Conservation (phyloP, 2,888 invertebrate species). For the Acleris cristana region DNA sequence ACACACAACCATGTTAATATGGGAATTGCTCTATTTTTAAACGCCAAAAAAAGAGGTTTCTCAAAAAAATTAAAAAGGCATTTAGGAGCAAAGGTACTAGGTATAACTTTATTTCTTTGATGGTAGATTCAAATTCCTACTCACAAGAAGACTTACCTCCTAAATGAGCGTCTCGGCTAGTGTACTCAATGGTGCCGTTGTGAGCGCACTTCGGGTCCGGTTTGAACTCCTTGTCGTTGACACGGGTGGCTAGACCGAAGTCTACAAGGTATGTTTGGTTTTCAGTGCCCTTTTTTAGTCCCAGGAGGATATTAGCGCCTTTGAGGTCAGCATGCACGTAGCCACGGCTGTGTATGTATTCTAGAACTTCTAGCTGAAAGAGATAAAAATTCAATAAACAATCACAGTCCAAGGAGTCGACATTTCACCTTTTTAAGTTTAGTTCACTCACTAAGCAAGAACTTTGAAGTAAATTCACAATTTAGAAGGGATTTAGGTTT, state of each 20-base stretch:
- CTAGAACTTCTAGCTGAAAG: conserved; percentile 92
- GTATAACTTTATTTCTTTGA: no score
- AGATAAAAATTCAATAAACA: conserved; percentile 9
- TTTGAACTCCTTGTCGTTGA: conserved; percentile 90
- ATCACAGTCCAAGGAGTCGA: no score
- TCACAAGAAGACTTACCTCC: conserved; percentile 84
- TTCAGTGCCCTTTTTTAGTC: conserved; percentile 85
- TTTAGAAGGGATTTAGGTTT: no score
- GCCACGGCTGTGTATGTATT: conserved; percentile 95
- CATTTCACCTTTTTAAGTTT: no score
- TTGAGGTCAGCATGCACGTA: conserved; percentile 99
- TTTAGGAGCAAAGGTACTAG: no score
- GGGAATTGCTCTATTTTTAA: no score
- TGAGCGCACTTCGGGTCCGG: conserved; percentile 96
- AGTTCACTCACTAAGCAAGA: no score
- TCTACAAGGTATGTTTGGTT: conserved; percentile 95
- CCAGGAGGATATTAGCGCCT: conserved; percentile 95
- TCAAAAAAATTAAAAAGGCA: no score
- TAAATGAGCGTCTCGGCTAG: conserved; percentile 97
- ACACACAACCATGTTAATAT: no score
- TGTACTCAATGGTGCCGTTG: conserved; percentile 98
- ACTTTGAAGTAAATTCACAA: no score
- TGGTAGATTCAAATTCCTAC: no score
- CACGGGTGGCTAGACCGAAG: conserved; percentile 94
- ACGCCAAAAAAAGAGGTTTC: no score